phyloP scores from a whole-genome alignment of 2,113 vertebrate genomes.

The Nothobranchius kuhntae region DNA sequence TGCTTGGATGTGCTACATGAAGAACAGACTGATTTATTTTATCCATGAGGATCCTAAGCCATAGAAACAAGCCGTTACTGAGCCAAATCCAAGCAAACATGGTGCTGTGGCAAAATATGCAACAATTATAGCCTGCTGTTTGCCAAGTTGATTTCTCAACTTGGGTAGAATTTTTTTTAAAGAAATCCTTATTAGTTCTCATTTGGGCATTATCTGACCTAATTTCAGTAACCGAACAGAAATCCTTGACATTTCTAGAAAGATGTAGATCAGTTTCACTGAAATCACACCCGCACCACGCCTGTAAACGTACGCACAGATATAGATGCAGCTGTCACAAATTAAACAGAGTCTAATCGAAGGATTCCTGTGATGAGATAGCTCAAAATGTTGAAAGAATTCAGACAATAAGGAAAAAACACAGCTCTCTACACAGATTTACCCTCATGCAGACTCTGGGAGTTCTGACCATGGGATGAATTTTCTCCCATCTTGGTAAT shows the following conservation, averaged over 20 bases:
- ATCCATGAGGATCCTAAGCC: background rate
- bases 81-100: background rate
- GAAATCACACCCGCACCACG: background rate
- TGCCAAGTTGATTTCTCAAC: background rate
- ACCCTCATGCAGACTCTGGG: slow-evolving; percentile 28
- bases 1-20: slow-evolving; percentile 10
- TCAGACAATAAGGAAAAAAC: background rate
- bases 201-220: background rate
- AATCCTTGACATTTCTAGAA: background rate
- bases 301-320: background rate
- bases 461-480: slow-evolving; percentile 28
- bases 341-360: background rate
- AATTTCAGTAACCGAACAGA: background rate
- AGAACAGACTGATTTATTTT: background rate
- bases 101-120: background rate
- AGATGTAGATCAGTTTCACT: background rate
- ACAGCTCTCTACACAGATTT: slow-evolving; percentile 19
- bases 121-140: background rate
- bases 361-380: slow-evolving; percentile 4
- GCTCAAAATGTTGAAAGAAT: slow-evolving; percentile 2
- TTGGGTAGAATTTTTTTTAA: background rate
- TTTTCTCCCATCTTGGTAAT: slow-evolving; percentile 23
- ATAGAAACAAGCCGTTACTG: slow-evolving; percentile 1
- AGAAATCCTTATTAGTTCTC: background rate
- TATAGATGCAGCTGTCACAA: background rate